Evolutionary conservation across 2,888 invertebrate species (phyloP), one percentile per base, ranked within the genome.

Genomic region (Scaptomyza reducta): DNA sequence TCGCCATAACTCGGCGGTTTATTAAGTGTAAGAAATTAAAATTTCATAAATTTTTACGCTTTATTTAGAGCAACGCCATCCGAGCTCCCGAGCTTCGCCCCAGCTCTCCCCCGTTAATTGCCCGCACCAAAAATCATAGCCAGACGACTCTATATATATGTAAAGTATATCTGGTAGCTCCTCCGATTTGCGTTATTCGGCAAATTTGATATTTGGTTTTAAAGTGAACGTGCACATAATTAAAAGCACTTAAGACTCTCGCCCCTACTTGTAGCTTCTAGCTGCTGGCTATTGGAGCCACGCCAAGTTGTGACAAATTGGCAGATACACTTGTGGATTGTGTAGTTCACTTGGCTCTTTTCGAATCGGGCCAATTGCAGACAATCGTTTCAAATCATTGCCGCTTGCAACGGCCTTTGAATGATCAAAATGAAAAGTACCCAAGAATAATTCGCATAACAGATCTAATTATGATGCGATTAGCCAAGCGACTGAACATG

Each of bases 221-320:
- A 77, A 82, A 82, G 85, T 82, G 82, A 73, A 87, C 87, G 87
- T 87, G 87, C 76, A 87, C 82, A 87, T 84, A 87, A 87, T 82
- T 82, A 87, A 87, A 80, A 85, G 87, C 87, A 82, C 82, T 82
- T 87, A 82, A 82, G 78, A 67, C 74, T 58, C 45, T 69, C 46
- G 76, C 56, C 47, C 27, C 6, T 45, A 41, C 57, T 41, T 46
- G 31, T 49, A 41, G 27, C 10, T 22, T 42, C 3, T 49, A 38
- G 7, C 27, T 38, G n/a, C n/a, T n/a, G n/a, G 3, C 42, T 65
- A 65, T 77, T 77, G 77, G 77, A 77, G 45, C 68, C 16, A 27
- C 68, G 77, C 77, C 77, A 77, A 75, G 46, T 75, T 55, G 44
- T 47, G 35, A 42, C 63, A 67, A 71, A 71, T 77, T 74, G 77